A percentile compares a stretch with the other conserved stretches of the same genome.
Evolutionary conservation across 1,140 invertebrate genomes (phyloP).

Genomic region (Anagrus nilaparvatae): DNA sequence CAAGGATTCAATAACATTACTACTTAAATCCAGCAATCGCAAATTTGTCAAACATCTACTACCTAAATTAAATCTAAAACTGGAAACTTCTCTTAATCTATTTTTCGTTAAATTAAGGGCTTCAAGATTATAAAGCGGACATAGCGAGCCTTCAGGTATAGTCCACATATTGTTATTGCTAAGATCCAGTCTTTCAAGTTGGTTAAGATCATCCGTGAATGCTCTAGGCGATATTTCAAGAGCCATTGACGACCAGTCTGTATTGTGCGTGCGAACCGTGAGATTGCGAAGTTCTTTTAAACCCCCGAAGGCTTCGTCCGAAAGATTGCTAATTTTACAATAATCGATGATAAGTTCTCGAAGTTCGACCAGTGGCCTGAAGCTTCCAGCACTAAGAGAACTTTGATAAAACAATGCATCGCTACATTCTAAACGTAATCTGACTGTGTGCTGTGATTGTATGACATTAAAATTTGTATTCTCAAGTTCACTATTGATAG

Average conservation of each 20-base stretch:
- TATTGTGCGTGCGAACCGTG: slow-evolving; percentile 79
- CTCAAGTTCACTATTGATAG: slow-evolving; percentile 81
- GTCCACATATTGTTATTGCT: slow-evolving; percentile 80
- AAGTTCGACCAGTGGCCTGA: slow-evolving; percentile 70
- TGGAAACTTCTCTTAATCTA: slow-evolving; percentile 63
- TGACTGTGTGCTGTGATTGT: slow-evolving; percentile 75
- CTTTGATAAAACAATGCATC: slow-evolving; percentile 78
- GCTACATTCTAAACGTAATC: slow-evolving; percentile 71
- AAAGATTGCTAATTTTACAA: slow-evolving; percentile 81
- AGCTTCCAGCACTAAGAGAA: slow-evolving; percentile 73
- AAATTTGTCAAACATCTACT: slow-evolving; percentile 61
- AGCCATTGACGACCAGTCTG: slow-evolving; percentile 77
- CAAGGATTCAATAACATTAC: slow-evolving; percentile 72
- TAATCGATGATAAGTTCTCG: slow-evolving; percentile 77
- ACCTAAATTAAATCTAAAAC: slow-evolving; percentile 61
- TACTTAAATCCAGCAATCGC: slow-evolving; percentile 65
- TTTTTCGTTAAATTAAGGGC: slow-evolving; percentile 74
- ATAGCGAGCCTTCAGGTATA: slow-evolving; percentile 73
- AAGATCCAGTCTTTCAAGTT: slow-evolving; percentile 70
- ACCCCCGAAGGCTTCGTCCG: slow-evolving; percentile 72
- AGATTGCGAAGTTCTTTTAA: slow-evolving; percentile 72
- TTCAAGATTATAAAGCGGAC: slow-evolving; percentile 64
- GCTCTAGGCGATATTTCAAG: slow-evolving; percentile 65
- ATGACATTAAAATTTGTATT: slow-evolving; percentile 83
- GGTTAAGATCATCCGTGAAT: slow-evolving; percentile 61